Conservation (phyloP, 2,888 invertebrate species). For the Pristionchus fissidentatus region DNA sequence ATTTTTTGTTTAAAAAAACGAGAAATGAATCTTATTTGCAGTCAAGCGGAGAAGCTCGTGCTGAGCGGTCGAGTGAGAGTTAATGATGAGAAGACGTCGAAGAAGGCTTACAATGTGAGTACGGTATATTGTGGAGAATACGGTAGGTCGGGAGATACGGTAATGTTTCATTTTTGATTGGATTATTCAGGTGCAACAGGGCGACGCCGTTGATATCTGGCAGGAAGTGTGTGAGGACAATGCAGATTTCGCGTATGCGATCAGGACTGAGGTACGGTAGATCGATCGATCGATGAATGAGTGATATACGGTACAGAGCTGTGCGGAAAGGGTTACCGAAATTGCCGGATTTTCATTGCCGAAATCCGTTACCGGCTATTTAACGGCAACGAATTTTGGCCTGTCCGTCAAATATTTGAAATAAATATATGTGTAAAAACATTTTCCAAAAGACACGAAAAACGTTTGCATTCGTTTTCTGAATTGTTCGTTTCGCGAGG, state of each 20-base stretch:
- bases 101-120: constrained; percentile 68
- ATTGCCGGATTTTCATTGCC: too few species aligned
- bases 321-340: too few species aligned
- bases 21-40: constrained; percentile 55
- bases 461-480: too few species aligned
- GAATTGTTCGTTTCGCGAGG: too few species aligned
- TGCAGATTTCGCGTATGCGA: constrained; percentile 61
- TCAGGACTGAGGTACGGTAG: constrained; percentile 60
- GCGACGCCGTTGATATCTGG: constrained; percentile 67
- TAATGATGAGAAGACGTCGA: constrained; percentile 66
- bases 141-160: too few species aligned
- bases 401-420: too few species aligned
- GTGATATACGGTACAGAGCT: too few species aligned
- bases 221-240: constrained; percentile 62
- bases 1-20: neutral
- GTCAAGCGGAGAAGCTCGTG: constrained; percentile 65
- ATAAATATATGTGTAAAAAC: neutral
- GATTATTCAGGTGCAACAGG: constrained; percentile 57
- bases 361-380: too few species aligned
- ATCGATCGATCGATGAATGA: neutral
- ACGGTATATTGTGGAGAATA: neutral
- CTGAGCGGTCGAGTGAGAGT: constrained; percentile 65
- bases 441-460: neutral
- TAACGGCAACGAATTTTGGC: too few species aligned
- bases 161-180: neutral